Conservation (phyloP, 2,888 invertebrate genomes). For the Girardia tigrina region DNA sequence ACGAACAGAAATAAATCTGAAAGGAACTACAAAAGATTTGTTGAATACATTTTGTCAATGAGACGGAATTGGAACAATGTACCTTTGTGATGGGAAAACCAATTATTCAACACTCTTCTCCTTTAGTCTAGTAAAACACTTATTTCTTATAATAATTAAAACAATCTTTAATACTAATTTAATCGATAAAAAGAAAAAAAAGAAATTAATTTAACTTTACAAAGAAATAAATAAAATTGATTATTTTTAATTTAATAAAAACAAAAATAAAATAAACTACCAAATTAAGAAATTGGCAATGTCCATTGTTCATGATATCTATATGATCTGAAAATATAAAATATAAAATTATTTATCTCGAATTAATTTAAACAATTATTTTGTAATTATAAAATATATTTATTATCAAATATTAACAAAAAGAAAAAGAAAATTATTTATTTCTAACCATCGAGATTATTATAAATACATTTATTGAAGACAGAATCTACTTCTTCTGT, state of each 20-base stretch:
- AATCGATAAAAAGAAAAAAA: too few relatives aligned
- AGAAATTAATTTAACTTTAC: too few relatives aligned
- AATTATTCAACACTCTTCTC: background rate
- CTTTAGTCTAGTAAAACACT: background rate
- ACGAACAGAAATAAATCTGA: background rate
- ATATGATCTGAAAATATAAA: background rate
- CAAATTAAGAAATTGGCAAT: background rate
- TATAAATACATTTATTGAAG: background rate
- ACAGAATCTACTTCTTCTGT: conserved; percentile 6
- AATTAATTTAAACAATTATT: too few relatives aligned
- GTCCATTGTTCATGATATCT: background rate
- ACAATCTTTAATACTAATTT: background rate
- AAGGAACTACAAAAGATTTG: background rate
- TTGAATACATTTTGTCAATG: conserved; percentile 18
- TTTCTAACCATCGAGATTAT: background rate
- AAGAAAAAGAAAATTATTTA: background rate
- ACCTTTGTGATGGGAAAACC: background rate
- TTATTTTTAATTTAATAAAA: too few relatives aligned
- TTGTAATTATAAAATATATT: too few relatives aligned
- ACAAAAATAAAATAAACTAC: background rate
- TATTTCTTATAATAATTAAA: background rate
- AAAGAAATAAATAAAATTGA: too few relatives aligned
- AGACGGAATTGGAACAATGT: conserved; percentile 13
- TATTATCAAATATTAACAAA: too few relatives aligned
- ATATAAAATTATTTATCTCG: too few relatives aligned